Percentiles rank a stretch among this genome's conserved stretches.
Conservation (phyloP, 1,140 invertebrate species). For the Bursaphelenchus mucronatus region DNA sequence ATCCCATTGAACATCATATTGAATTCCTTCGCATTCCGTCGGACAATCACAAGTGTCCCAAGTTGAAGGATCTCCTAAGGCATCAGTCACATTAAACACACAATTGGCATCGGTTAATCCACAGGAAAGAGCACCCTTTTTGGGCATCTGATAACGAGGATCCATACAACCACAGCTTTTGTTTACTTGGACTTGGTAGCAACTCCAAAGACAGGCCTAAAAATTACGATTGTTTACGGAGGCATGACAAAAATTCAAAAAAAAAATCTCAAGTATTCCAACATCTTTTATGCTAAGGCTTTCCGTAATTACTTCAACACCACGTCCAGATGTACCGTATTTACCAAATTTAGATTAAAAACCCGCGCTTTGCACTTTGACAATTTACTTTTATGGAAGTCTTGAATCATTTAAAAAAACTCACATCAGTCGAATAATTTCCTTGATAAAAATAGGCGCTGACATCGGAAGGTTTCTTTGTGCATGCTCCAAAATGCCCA, state of each 20-base stretch:
- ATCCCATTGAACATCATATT: conserved; percentile 18
- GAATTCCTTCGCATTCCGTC: conserved; percentile 8
- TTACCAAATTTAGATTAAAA: too few relatives aligned
- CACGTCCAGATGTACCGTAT: too few relatives aligned
- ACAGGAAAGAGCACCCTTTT: not conserved
- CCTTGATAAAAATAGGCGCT: conserved; percentile 6
- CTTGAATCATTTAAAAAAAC: not conserved
- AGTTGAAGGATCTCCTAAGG: conserved; percentile 13
- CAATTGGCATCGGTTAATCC: conserved; percentile 15
- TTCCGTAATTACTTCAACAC: too few relatives aligned
- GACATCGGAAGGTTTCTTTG: not conserved
- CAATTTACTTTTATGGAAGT: too few relatives aligned
- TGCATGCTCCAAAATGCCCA: not conserved
- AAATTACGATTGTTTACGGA: not conserved
- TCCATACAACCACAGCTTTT: conserved; percentile 4
- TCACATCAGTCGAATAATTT: conserved; percentile 11
- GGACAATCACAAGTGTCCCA: conserved; percentile 8
- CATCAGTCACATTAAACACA: conserved; percentile 6
- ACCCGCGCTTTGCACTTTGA: too few relatives aligned
- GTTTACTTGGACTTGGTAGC: conserved; percentile 1
- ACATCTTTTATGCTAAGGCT: too few relatives aligned
- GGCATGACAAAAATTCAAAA: too few relatives aligned
- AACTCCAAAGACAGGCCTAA: conserved; percentile 19
- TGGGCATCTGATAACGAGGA: conserved; percentile 1
- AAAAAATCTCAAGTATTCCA: too few relatives aligned